Base-by-base conservation (phyloP, 2,797 vertebrate genomes). In the Dryobates pubescens region DNA sequence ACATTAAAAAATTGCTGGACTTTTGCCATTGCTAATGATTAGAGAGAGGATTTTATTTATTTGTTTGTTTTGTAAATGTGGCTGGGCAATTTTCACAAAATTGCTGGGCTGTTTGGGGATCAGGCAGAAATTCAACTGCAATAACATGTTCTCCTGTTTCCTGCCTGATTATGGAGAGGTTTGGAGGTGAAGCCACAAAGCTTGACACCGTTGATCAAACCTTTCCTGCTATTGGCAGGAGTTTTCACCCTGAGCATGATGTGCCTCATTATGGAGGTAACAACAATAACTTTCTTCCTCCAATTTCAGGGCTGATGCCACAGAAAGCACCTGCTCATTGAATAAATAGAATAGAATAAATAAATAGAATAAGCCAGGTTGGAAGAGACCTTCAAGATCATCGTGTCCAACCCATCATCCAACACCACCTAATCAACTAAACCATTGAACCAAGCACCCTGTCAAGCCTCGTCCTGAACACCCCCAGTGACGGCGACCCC, bases 1-100 rank as follows among this genome's bases (percentile, higher is more conserved):
- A 82, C 91, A 89, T 92, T 92, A 87, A 93, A 93, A 94, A 94
- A 57, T 23, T 94, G 94, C 88, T 96, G 94, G 94, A 65, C 92
- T 69, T 81, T 95, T 91, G 22, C 77, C 78, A 69, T 26, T 7
- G 17, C 30, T 91, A 74, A 94, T 82, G 86, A 90, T 89, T 75
- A 91, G 62, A 79, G 18, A 65, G 38, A 78, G 63, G 67, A 53
- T 81, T 45, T 47, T 43, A 88, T 95, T 93, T 94, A 61, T 63
- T 51, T 59, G 69, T 45, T 53, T 57, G 90, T 94, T 94, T 94
- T 93, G 12, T 38, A 38, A 65, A 72, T n/a, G 81, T 93, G 95
- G 72, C 47, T 72, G 75, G 72, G 75, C 47, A 88, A 77, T 95
- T 96, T 90, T 93, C 83, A 94, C 51, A 56, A 74, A 91, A 74